These are phyloP conservation scores for Oasisia sp. DNA, from an alignment of 2,888 invertebrate genomes.

Conservation along the genomic window DNA sequence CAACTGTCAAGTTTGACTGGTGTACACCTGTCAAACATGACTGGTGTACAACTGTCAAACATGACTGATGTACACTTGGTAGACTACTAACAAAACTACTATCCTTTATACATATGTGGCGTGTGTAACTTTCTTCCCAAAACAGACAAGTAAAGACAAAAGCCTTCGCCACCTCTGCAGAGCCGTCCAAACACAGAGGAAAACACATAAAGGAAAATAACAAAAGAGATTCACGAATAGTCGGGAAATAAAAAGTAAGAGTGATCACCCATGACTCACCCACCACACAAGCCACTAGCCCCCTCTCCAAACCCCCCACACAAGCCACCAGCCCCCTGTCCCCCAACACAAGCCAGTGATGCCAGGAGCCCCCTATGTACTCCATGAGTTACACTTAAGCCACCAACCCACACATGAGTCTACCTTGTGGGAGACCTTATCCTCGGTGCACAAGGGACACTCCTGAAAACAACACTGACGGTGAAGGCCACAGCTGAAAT, in stretches of 20 bases:
- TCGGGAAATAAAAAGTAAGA: not conserved
- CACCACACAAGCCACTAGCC: not conserved
- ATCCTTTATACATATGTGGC: no score
- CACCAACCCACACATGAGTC: not conserved
- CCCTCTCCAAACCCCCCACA: not conserved
- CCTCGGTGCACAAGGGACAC: not conserved
- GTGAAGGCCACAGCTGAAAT: not conserved
- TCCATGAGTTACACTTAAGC: no score
- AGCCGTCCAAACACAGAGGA: not conserved
- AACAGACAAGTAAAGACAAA: no score
- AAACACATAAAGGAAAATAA: not conserved
- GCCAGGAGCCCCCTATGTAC: no score
- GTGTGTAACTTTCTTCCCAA: no score
- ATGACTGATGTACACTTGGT: no score
- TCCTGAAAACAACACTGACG: slow-evolving; percentile 6
- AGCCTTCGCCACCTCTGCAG: not conserved
- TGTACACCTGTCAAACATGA: no score
- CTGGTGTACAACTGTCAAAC: no score
- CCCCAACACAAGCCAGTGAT: no score
- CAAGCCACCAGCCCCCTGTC: no score
- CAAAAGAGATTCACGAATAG: not conserved
- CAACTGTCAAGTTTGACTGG: no score
- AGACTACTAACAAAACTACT: no score
- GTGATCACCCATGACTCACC: not conserved
- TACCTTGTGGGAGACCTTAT: not conserved